A percentile compares a stretch with the other conserved stretches of the same genome.
phyloP scores from a whole-genome alignment of 2,888 invertebrate species.

The Ryuthela nishihirai region DNA sequence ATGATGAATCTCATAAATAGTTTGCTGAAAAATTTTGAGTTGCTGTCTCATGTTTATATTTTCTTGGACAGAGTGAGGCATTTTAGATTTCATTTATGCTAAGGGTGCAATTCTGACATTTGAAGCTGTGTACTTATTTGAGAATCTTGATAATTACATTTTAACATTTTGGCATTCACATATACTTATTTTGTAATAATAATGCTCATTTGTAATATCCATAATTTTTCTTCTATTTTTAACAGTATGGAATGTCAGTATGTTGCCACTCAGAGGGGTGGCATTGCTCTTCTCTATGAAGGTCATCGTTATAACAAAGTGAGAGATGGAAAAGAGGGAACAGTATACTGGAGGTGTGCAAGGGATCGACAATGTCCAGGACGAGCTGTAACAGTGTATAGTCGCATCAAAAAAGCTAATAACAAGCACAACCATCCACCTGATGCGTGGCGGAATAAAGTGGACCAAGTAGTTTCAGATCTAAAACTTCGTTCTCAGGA shows the following conservation, averaged over 20 bases:
- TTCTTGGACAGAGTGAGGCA: no score
- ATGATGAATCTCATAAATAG: no score
- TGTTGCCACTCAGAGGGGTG: conserved; percentile 45
- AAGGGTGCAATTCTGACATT: no score
- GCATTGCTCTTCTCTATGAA: conserved; percentile 44
- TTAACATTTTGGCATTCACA: no score
- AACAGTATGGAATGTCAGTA: conserved; percentile 43
- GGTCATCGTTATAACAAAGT: conserved; percentile 45
- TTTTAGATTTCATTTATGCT: no score
- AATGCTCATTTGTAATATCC: no score
- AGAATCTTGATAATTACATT: no score
- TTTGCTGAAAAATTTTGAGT: no score
- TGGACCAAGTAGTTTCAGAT: conserved; percentile 40
- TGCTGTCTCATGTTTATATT: no score
- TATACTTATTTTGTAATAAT: no score
- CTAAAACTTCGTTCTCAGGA: conserved; percentile 36
- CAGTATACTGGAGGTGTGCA: conserved; percentile 44
- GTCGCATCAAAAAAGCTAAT: conserved; percentile 44
- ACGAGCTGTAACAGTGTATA: conserved; percentile 44
- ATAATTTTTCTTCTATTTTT: conserved; percentile 9
- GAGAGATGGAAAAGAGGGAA: conserved; percentile 44
- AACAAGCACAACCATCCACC: conserved; percentile 45
- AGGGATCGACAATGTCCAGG: conserved; percentile 44
- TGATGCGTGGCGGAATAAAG: conserved; percentile 40
- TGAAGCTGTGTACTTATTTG: no score